Evolutionary conservation across 2,113 vertebrate genomes (phyloP).

Genomic region (Pollachius pollachius): DNA sequence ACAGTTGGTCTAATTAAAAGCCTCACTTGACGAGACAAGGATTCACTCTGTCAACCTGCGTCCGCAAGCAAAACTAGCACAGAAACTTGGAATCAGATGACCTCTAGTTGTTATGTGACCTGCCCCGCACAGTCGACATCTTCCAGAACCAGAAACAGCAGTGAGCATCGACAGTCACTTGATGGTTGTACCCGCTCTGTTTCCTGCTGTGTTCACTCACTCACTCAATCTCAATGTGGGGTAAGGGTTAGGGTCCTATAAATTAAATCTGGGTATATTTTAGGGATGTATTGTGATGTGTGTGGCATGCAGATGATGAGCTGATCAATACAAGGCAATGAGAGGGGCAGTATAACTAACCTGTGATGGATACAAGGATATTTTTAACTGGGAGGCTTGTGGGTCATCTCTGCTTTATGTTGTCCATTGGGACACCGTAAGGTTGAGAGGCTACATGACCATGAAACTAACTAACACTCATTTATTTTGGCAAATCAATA

Average conservation of each 20-base stretch:
- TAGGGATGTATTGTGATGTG: background rate
- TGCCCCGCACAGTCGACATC: constrained; percentile 2
- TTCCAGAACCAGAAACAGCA: background rate
- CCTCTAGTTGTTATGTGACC: no score
- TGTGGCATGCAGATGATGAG: background rate
- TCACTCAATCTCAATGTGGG: background rate
- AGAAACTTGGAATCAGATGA: no score
- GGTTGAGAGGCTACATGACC: background rate
- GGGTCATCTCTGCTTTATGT: constrained; percentile 36
- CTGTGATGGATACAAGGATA: constrained; percentile 49
- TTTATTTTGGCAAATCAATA: background rate
- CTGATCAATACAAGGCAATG: constrained; percentile 7
- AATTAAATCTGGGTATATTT: background rate
- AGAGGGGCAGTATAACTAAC: constrained; percentile 15
- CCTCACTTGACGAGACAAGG: constrained; percentile 56
- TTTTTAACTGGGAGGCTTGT: constrained; percentile 54
- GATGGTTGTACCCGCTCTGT: no score
- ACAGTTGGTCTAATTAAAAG: constrained; percentile 66
- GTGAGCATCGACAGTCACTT: background rate
- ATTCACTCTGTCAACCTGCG: constrained; percentile 34
- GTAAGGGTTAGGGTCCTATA: background rate
- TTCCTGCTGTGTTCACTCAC: background rate
- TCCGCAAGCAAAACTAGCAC: constrained; percentile 23
- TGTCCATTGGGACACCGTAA: constrained; percentile 29
- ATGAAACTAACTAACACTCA: background rate